A percentile compares a stretch with the other conserved stretches of the same genome.
Evolutionary conservation across 23 tunicate species (phyloP).

Genomic region (Trididemnum clinides): DNA sequence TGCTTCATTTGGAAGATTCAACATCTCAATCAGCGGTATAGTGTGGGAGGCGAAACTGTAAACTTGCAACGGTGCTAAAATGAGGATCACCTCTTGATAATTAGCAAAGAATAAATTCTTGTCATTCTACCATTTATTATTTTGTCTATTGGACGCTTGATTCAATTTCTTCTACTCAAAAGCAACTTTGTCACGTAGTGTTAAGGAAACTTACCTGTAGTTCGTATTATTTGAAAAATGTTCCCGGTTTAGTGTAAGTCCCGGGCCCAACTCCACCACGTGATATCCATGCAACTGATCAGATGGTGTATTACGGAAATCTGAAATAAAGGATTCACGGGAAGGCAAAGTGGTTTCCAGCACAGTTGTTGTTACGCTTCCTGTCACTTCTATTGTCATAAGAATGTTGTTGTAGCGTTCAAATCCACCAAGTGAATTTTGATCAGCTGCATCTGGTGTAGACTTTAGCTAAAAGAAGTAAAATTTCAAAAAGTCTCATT

Average conservation of each 20-base stretch:
- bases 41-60: no score
- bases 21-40: no score
- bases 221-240: conserved; percentile 16
- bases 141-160: no score
- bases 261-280: conserved; percentile 51
- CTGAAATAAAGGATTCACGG: conserved; percentile 14
- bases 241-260: conserved; percentile 45
- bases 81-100: no score
- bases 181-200: no score
- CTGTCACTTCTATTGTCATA: conserved; percentile 39
- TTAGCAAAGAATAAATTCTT: no score
- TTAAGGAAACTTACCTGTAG: conserved; percentile 35
- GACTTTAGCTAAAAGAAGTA: conserved; percentile 32
- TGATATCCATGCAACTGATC: conserved; percentile 46
- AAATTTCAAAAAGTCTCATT: not conserved
- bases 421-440: conserved; percentile 47
- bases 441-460: conserved; percentile 1
- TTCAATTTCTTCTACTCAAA: no score
- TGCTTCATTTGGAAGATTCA: no score
- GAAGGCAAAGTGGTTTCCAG: conserved; percentile 37
- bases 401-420: conserved; percentile 33
- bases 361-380: not conserved
- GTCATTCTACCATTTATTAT: not conserved
- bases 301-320: conserved; percentile 26
- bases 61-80: no score